phyloP scores from a whole-genome alignment of 2,888 invertebrate species.

The Macroteleia sp. region DNA sequence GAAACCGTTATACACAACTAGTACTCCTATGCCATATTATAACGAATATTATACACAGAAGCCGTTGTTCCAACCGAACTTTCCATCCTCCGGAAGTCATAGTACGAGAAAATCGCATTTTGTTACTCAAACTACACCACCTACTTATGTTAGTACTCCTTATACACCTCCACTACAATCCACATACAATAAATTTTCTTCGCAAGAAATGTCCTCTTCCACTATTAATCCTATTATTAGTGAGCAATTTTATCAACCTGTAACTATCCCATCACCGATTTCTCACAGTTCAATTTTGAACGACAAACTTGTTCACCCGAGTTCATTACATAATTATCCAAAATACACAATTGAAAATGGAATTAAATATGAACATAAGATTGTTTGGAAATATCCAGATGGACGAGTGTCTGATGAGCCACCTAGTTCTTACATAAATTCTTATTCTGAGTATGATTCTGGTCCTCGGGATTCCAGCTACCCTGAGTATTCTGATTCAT shows the following conservation, averaged over 20 bases:
- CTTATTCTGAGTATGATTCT: slow-evolving; percentile 52
- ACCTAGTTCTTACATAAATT: slow-evolving; percentile 72
- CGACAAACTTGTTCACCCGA: slow-evolving; percentile 5
- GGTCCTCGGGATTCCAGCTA: slow-evolving; percentile 9
- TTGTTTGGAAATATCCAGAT: slow-evolving; percentile 82
- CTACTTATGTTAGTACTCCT: slow-evolving; percentile 51
- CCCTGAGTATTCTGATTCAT: not conserved
- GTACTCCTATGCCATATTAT: slow-evolving; percentile 50
- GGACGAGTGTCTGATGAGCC: slow-evolving; percentile 77
- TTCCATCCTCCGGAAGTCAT: slow-evolving; percentile 40
- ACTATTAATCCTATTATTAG: slow-evolving; percentile 47
- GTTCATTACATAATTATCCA: slow-evolving; percentile 70
- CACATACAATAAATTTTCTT: slow-evolving; percentile 16
- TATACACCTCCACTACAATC: slow-evolving; percentile 20
- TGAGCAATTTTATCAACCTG: slow-evolving; percentile 47
- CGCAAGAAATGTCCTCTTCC: slow-evolving; percentile 27
- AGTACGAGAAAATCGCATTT: slow-evolving; percentile 61
- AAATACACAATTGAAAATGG: slow-evolving; percentile 79
- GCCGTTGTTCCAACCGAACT: slow-evolving; percentile 32
- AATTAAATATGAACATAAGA: slow-evolving; percentile 79
- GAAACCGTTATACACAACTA: slow-evolving; percentile 61
- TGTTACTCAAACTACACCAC: slow-evolving; percentile 50
- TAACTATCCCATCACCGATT: slow-evolving; percentile 20
- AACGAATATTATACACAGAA: slow-evolving; percentile 54
- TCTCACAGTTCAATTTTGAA: not conserved